Percentiles rank a stretch among this genome's conserved stretches.
These are phyloP conservation scores for Drosophila sordidula DNA, from an alignment of 2,888 invertebrate species.

Conservation along the genomic window DNA sequence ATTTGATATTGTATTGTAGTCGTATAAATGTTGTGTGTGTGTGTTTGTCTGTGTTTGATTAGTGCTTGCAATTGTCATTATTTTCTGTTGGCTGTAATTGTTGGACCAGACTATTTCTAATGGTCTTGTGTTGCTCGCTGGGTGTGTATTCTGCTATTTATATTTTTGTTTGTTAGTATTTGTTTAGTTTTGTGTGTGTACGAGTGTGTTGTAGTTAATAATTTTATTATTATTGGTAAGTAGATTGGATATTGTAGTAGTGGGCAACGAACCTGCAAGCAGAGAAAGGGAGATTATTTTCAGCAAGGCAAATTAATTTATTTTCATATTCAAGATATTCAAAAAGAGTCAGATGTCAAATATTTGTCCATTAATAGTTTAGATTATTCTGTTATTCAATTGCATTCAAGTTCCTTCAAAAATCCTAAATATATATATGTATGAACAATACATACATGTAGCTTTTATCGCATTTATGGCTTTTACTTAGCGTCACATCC, in stretches of 20 bases:
- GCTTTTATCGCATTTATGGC: too few relatives aligned
- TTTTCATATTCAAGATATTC: too few relatives aligned
- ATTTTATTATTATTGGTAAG: constrained; percentile 55
- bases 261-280: constrained; percentile 72
- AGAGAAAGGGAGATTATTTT: constrained; percentile 8
- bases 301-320: not conserved
- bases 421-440: too few relatives aligned
- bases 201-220: constrained; percentile 36
- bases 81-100: constrained; percentile 30
- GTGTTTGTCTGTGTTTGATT: constrained; percentile 37
- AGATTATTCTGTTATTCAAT: not conserved
- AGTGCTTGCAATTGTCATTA: constrained; percentile 43
- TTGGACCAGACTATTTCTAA: constrained; percentile 26
- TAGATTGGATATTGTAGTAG: constrained; percentile 50
- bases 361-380: too few relatives aligned
- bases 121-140: constrained; percentile 20
- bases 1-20: constrained; percentile 54
- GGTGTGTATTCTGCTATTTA: constrained; percentile 21
- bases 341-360: too few relatives aligned
- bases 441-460: too few relatives aligned
- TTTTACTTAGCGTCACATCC: too few relatives aligned
- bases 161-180: constrained; percentile 13
- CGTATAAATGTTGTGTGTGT: constrained; percentile 25
- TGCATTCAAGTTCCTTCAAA: not conserved
- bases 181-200: constrained; percentile 22